Base-by-base conservation (phyloP, 2,113 vertebrate species). In the Reinhardtius hippoglossoides region DNA sequence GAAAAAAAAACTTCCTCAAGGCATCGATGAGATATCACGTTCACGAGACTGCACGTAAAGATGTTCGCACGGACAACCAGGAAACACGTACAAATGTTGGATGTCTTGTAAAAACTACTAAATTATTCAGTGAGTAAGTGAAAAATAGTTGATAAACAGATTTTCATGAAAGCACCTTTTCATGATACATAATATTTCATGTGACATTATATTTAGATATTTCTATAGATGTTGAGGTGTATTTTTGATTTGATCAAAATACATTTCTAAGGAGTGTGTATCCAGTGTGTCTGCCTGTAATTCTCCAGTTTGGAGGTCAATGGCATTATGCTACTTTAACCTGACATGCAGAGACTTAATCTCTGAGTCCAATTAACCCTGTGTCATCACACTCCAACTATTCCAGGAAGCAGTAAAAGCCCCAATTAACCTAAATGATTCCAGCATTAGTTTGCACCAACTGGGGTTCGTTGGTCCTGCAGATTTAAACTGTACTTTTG, bases 341-440 rank as follows among this genome's bases (percentile, higher is more conserved):
- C 65, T 66, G 74, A 81, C 57, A 64, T 65, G 52, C 66, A 79
- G 76, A 20, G 31, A 81, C 72, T 68, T 90, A 89, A 92, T 91
- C 89, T 91, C 77, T 85, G 83, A 90, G 84, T 83, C 89, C 73
- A 89, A 85, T 90, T 92, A 91, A 89, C 86, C 84, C 67, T 21
- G 58, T 80, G 84, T 85, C 82, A 80, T 73, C 46, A 83, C 73
- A 56, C 52, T 48, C 31, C n/a, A 76, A 85, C 78, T 78, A 68
- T 89, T 91, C 70, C 80, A 82, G 78, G 90, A 87, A 81, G 67
- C 78, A 67, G 72, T 73, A 73, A 84, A 85, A 88, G 56, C 78
- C 64, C 84, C 85, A 71, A 88, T 91, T 88, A 89, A 89, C 89
- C 87, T 86, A 70, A 86, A 89, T 71, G 69, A 27, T 63, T 59